phyloP scores from a whole-genome alignment of 2,113 vertebrate species.

The Podarcis cretensis region DNA sequence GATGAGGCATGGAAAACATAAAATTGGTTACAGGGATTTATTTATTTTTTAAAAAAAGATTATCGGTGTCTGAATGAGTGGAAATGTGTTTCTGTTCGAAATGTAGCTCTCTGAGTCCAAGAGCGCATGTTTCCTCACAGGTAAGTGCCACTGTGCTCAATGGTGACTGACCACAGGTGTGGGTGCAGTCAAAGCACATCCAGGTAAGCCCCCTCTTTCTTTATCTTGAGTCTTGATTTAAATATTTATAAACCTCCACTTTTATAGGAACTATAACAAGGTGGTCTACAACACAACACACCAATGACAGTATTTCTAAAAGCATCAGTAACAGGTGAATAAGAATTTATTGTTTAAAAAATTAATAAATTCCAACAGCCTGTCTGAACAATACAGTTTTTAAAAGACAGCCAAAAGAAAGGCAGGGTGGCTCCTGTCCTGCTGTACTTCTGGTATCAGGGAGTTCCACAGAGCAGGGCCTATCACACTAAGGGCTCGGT shows the following conservation, averaged over 20 bases:
- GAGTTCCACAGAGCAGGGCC: too few relatives aligned
- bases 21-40: slow-evolving; percentile 46
- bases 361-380: too few relatives aligned
- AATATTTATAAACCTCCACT: neutral
- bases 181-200: slow-evolving; percentile 30
- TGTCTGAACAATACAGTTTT: too few relatives aligned
- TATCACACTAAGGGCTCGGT: too few relatives aligned
- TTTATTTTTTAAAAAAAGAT: neutral
- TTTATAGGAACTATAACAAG: too few relatives aligned
- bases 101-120: slow-evolving; percentile 42
- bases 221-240: slow-evolving; percentile 3
- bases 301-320: too few relatives aligned
- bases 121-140: neutral
- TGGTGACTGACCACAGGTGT: neutral
- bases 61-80: neutral
- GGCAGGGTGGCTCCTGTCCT: too few relatives aligned
- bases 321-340: too few relatives aligned
- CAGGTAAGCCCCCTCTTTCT: neutral
- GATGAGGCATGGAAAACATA: slow-evolving; percentile 51
- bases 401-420: too few relatives aligned
- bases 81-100: slow-evolving; percentile 10
- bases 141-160: neutral
- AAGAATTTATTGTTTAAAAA: too few relatives aligned
- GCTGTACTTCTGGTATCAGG: too few relatives aligned
- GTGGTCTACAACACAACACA: too few relatives aligned